Base-by-base conservation (phyloP, 64 coral and sea anemone genomes). In the Orbicella faveolata region DNA sequence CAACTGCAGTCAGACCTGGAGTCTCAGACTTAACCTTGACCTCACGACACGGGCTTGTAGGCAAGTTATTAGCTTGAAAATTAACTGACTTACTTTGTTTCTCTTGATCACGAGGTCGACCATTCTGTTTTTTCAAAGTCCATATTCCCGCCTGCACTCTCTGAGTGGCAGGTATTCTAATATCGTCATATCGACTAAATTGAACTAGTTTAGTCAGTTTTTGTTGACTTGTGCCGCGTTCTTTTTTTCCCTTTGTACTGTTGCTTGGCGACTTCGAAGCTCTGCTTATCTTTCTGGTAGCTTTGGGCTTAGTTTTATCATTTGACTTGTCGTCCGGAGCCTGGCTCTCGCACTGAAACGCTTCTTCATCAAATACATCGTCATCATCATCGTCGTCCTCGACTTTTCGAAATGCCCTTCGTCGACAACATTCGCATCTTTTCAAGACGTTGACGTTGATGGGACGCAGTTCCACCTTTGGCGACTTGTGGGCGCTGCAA, bases 381-480 rank as follows among this genome's bases (percentile, higher is more conserved):
- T 85, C 65, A 9, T 52, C 82, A 44, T 84, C 64, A 39, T 85
- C 82, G 18, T 85, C 65, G 25, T 73, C 37, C 19, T 73, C 65
- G 4, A 85, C 12, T 17, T 19, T 30, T 85, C 83, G 75, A 70
- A 92, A 92, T 5, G 90, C 90, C 17, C 76, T 30, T 21, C 90
- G 64, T 73, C 84, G 61, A 10, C 90, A 92, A 61, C 90, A 92
- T 19, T 92, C 90, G 52, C 90, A 92, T 34, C 90, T 75, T 64
- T 92, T 92, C 52, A 92, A n/a, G 3, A 92, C 65, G 18, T 87
- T 92, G 4, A 92, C 83, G 21, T 92, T 92, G 19, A 92, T 92
- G 4, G 82, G 73, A 16, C 36, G 82, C 36, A 85, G 18, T 72
- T 85, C 82, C 41, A 48, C 41, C 65, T 85, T 73, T 19, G 14